A percentile compares a stretch with the other conserved stretches of the same genome.
These are phyloP conservation scores for Torymus texanus DNA, from an alignment of 2,888 invertebrate genomes.

Conservation along the genomic window DNA sequence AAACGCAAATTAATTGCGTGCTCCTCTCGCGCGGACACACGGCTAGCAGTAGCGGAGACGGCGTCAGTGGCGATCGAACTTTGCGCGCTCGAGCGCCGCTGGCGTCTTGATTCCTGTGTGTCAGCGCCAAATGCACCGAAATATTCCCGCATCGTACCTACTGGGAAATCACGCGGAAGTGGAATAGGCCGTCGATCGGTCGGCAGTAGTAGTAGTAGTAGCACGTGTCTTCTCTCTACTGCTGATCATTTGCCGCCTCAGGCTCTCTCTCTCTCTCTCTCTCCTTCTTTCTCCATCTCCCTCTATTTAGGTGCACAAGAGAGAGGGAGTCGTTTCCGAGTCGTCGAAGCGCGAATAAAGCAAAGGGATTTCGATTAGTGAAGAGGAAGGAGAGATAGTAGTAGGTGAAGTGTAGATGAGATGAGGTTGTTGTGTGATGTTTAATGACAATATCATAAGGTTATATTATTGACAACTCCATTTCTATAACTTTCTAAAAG, in stretches of 20 bases:
- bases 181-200: constrained; percentile 43
- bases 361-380: constrained; percentile 33
- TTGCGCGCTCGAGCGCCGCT: background rate
- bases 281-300: background rate
- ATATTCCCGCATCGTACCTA: constrained; percentile 41
- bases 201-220: background rate
- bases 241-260: constrained; percentile 17
- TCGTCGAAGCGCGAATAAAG: background rate
- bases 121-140: background rate
- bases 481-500: no score
- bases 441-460: no score
- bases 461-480: no score
- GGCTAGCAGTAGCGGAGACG: background rate
- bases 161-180: constrained; percentile 53
- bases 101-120: background rate
- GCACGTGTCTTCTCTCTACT: constrained; percentile 33
- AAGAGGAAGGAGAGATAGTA: no score
- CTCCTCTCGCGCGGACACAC: background rate
- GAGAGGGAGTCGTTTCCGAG: constrained; percentile 15
- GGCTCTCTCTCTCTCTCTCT: background rate
- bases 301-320: constrained; percentile 5
- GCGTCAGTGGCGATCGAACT: constrained; percentile 36
- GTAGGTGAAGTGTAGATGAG: no score
- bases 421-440: no score
- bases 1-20: constrained; percentile 34